phyloP scores from a whole-genome alignment of 2,797 vertebrate species.

The Naso thynnoides region DNA sequence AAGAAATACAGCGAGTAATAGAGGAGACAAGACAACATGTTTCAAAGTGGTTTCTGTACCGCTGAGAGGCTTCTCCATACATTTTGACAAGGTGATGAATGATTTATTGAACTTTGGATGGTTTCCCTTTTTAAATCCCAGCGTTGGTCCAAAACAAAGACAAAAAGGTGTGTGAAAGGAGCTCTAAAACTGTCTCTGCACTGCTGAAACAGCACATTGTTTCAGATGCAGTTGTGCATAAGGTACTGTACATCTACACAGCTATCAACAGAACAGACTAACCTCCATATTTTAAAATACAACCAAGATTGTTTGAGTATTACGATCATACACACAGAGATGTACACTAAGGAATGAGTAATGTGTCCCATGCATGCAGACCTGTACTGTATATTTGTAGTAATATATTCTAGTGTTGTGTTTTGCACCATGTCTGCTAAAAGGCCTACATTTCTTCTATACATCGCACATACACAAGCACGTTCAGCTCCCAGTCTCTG shows the following conservation, averaged over 20 bases:
- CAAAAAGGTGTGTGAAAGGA: slow-evolving; percentile 33
- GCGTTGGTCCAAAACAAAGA: slow-evolving; percentile 40
- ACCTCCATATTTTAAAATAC: slow-evolving; percentile 38
- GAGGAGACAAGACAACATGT: slow-evolving; percentile 73
- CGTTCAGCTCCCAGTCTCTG: slow-evolving; percentile 57
- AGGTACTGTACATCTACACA: slow-evolving; percentile 54
- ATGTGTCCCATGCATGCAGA: slow-evolving; percentile 72
- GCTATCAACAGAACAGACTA: slow-evolving; percentile 43
- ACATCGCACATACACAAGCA: slow-evolving; percentile 41
- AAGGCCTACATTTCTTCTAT: slow-evolving; percentile 64
- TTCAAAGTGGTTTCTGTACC: slow-evolving; percentile 54
- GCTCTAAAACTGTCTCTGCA: slow-evolving; percentile 59
- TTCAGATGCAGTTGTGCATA: slow-evolving; percentile 71
- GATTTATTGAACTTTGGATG: slow-evolving; percentile 63
- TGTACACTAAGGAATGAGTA: slow-evolving; percentile 67
- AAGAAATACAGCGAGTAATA: slow-evolving; percentile 67
- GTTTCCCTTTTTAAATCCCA: slow-evolving; percentile 81
- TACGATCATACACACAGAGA: slow-evolving; percentile 61
- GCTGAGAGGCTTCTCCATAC: slow-evolving; percentile 52
- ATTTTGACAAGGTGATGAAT: slow-evolving; percentile 52
- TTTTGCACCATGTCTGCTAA: slow-evolving; percentile 66
- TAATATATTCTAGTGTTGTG: slow-evolving; percentile 49
- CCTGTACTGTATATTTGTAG: slow-evolving; percentile 58
- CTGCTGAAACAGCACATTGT: slow-evolving; percentile 46
- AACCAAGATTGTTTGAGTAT: slow-evolving; percentile 54